Conservation (phyloP, 2,113 vertebrate species). For the Anthoscopus minutus region DNA sequence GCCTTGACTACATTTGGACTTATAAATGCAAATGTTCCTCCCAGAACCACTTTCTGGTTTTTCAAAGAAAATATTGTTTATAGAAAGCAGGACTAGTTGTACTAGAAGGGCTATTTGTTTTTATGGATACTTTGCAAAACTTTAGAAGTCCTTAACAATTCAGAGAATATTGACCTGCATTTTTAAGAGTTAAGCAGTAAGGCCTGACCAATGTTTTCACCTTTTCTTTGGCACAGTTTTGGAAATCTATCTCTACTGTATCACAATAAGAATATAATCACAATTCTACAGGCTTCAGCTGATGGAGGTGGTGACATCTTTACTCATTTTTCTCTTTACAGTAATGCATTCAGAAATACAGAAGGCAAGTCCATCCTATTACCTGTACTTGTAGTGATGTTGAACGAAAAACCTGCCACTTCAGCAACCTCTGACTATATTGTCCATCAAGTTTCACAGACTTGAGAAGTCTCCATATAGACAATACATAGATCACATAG, state of each 20-base stretch:
- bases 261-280: neutral
- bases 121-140: neutral
- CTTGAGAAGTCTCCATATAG: neutral
- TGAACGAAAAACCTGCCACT: neutral
- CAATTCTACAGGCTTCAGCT: neutral
- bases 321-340: neutral
- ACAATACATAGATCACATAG: neutral
- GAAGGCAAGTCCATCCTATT: neutral
- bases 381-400: neutral
- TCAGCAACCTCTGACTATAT: neutral
- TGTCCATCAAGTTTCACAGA: neutral
- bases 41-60: neutral
- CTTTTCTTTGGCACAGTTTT: neutral
- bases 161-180: neutral
- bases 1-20: neutral
- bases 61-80: neutral
- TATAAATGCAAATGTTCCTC: neutral
- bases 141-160: neutral
- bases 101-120: neutral
- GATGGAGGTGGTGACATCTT: neutral
- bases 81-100: neutral
- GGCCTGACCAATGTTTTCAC: neutral
- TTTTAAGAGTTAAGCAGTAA: neutral
- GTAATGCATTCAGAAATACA: neutral
- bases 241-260: neutral